Base-by-base conservation (phyloP, 2,797 vertebrate species). In the Parauchenoglanis punctatus region DNA sequence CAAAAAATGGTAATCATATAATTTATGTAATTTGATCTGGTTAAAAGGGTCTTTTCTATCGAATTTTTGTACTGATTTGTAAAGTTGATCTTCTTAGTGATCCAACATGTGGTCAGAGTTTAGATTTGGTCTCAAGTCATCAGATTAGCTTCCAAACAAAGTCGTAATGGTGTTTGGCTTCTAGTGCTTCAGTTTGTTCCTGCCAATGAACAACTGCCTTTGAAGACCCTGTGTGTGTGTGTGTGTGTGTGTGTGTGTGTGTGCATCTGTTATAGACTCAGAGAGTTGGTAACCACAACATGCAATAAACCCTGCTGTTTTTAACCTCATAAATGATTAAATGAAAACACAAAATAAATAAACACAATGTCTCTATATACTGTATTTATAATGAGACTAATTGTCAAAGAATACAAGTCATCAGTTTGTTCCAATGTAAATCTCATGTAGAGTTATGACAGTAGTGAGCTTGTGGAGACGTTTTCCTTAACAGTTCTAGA, bases 111-210 rank as follows among this genome's bases (percentile, higher is more conserved):
- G 65, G 54, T 61, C 65, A 72, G 59, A 82, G 54, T 58, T 73
- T 73, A 73, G 18, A 59, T 81, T 81, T 49, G 35, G 28, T 61
- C 28, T 44, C 63, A 40, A 46, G 5, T 58, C 65, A 40, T 20
- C n/a, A 35, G 44, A 44, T 18, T 25, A 83, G 28, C 8, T 65
- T 72, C 31, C 28, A 49, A 46, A 72, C 35, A 72, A 58, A 70
- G 63, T 86, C 35, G 31, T 67, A 81, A 56, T 46, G 7, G 54
- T 35, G 73, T 54, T 49, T 87, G 81, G 81, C 81, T 58, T 81
- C 56, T 40, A 13, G 78, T 44, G 56, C 18, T 59, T 81, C 56
- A 44, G 54, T 44, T 81, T 59, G 31, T 78, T 58, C 54, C 76
- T 58, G 54, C 76, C 76, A 78, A 35, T 12, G 18, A 58, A 20